Percentiles rank a stretch among this genome's conserved stretches.
Conservation (phyloP, 2,888 invertebrate species). For the Sinohyriopsis cumingii region DNA sequence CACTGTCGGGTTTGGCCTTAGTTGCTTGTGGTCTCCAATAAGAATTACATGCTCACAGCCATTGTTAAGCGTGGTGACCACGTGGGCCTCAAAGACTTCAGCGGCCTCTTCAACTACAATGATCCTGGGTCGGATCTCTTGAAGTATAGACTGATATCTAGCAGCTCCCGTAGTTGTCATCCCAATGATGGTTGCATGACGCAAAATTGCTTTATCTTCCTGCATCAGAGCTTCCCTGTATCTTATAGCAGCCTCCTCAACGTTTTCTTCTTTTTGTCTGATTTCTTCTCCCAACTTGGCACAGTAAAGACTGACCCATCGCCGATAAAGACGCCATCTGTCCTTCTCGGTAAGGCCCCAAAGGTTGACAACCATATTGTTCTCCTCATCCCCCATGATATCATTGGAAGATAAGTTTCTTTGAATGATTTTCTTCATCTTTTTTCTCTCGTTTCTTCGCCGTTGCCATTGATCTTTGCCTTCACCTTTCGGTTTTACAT, state of each 20-base stretch:
- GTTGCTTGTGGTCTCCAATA: constrained; percentile 88
- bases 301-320: constrained; percentile 59
- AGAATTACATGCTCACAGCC: constrained; percentile 86
- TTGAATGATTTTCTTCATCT: constrained; percentile 28
- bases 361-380: constrained; percentile 38
- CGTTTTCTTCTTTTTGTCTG: constrained; percentile 40
- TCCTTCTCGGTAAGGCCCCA: constrained; percentile 55
- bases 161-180: constrained; percentile 71
- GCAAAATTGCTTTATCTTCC: constrained; percentile 62
- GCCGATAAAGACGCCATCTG: constrained; percentile 72
- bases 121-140: constrained; percentile 68
- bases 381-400: constrained; percentile 49
- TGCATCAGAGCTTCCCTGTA: constrained; percentile 48
- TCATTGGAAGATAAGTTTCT: constrained; percentile 37
- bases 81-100: constrained; percentile 88
- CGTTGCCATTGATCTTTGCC: constrained; percentile 24
- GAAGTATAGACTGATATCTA: constrained; percentile 58
- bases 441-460: constrained; percentile 27
- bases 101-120: constrained; percentile 88
- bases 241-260: constrained; percentile 40
- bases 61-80: constrained; percentile 82
- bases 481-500: constrained; percentile 12
- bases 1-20: constrained; percentile 82
- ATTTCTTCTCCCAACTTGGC: constrained; percentile 34
- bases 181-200: constrained; percentile 59